A percentile compares a stretch with the other conserved stretches of the same genome.
phyloP scores from a whole-genome alignment of 1,140 invertebrate genomes.

The Drusus annulatus region DNA sequence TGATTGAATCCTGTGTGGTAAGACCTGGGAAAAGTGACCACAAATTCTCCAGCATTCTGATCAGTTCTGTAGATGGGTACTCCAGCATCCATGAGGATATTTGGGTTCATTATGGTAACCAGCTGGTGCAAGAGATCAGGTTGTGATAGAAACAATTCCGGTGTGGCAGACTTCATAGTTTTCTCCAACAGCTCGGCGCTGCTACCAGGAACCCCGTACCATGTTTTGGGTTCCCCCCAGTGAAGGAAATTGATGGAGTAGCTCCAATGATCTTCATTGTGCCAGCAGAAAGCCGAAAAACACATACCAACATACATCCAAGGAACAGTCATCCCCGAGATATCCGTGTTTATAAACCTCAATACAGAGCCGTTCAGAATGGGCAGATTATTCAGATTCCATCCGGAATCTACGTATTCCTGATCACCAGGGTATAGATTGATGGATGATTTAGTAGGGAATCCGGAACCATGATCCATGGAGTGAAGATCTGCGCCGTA shows the following conservation, averaged over 20 bases:
- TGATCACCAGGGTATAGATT: slow-evolving; percentile 83
- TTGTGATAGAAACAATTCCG: slow-evolving; percentile 96
- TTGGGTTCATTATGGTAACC: slow-evolving; percentile 99
- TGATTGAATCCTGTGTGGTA: slow-evolving; percentile 99
- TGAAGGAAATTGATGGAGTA: slow-evolving; percentile 99
- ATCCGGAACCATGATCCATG: slow-evolving; percentile 97
- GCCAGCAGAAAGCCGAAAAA: slow-evolving; percentile 99
- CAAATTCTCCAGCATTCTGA: slow-evolving; percentile 99
- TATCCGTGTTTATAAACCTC: slow-evolving; percentile 97
- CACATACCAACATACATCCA: slow-evolving; percentile 99
- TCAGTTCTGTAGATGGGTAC: slow-evolving; percentile 85
- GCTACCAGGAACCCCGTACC: slow-evolving; percentile 96
- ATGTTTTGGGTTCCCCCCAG: slow-evolving; percentile 93
- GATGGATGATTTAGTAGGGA: slow-evolving; percentile 94
- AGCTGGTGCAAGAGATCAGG: slow-evolving; percentile 98
- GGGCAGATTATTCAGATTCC: slow-evolving; percentile 99
- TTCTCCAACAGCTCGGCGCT: slow-evolving; percentile 95
- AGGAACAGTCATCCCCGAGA: slow-evolving; percentile 98
- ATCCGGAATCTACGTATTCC: slow-evolving; percentile 95
- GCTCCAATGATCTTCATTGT: slow-evolving; percentile 99
- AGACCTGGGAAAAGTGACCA: slow-evolving; percentile 98
- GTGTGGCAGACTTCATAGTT: slow-evolving; percentile 94
- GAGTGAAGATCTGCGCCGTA: slow-evolving; percentile 99
- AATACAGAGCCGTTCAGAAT: slow-evolving; percentile 94
- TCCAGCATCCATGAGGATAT: slow-evolving; percentile 91